These are phyloP conservation scores for Vidua chalybeata DNA, from an alignment of 2,113 vertebrate genomes.

Conservation along the genomic window DNA sequence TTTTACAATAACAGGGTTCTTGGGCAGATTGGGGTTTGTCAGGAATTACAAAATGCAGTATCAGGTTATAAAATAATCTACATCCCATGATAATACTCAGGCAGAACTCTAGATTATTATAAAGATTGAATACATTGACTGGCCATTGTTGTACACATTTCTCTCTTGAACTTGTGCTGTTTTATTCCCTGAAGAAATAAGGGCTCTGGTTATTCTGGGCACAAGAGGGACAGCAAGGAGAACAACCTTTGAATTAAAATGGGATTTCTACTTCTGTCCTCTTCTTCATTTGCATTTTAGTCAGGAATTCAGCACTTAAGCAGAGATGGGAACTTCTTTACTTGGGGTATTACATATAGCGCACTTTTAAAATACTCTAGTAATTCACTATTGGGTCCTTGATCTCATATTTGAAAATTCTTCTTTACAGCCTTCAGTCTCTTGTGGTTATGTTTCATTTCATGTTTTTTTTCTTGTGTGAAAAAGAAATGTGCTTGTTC, in stretches of 20 bases:
- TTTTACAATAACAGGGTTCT: neutral
- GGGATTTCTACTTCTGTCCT: neutral
- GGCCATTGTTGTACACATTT: neutral
- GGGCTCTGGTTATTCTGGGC: neutral
- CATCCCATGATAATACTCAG: neutral
- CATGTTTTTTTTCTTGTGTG: neutral
- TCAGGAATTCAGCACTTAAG: neutral
- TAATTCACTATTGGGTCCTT: neutral
- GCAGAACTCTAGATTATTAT: neutral
- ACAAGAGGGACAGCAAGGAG: neutral
- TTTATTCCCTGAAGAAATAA: neutral
- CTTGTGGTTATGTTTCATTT: slow-evolving; percentile 15
- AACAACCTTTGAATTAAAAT: neutral
- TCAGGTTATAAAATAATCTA: neutral
- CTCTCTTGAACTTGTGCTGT: neutral
- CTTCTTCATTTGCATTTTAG: neutral
- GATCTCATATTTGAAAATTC: neutral
- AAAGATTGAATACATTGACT: neutral
- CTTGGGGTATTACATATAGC: neutral
- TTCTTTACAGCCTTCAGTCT: neutral
- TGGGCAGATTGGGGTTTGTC: neutral
- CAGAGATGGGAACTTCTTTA: neutral
- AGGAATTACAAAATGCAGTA: neutral
- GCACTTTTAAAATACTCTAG: neutral
- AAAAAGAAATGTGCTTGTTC: neutral